Evolutionary conservation across 2,797 vertebrate species (phyloP).

Genomic region (Eleutherodactylus coqui): DNA sequence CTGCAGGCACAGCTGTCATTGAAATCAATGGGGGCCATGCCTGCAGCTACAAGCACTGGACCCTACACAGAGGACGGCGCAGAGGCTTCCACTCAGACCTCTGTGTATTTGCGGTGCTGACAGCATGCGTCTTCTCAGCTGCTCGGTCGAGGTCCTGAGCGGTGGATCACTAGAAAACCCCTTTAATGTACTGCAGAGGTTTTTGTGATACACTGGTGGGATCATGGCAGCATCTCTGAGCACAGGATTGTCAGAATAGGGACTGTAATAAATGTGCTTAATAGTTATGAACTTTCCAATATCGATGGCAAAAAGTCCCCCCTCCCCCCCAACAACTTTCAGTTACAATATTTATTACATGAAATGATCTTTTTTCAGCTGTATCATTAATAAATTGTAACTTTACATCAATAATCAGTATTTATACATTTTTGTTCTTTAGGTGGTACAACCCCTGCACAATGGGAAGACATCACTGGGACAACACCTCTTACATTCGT

Average conservation of each 20-base stretch:
- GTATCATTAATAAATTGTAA: neutral
- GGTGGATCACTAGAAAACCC: too few species aligned
- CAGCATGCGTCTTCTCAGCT: too few species aligned
- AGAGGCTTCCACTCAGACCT: too few species aligned
- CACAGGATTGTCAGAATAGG: neutral
- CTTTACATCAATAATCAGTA: neutral
- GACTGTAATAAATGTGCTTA: neutral
- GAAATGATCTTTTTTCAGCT: neutral
- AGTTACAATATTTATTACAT: neutral
- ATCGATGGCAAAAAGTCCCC: neutral
- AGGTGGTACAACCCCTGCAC: conserved; percentile 98
- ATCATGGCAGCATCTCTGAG: neutral
- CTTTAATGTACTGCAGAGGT: neutral
- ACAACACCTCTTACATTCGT: conserved; percentile 96
- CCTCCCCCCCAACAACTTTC: neutral
- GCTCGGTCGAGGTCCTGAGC: too few species aligned
- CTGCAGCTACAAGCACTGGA: too few species aligned
- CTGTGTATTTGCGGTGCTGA: too few species aligned
- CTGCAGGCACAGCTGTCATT: too few species aligned
- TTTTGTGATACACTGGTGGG: neutral
- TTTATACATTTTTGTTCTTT: conserved; percentile 58
- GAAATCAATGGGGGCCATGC: too few species aligned
- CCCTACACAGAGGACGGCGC: too few species aligned
- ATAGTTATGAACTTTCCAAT: neutral
- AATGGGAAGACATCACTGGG: conserved; percentile 99